Percentiles rank a stretch among this genome's conserved stretches.
Conservation (phyloP, 2,113 vertebrate species). For the Barbus barbus region DNA sequence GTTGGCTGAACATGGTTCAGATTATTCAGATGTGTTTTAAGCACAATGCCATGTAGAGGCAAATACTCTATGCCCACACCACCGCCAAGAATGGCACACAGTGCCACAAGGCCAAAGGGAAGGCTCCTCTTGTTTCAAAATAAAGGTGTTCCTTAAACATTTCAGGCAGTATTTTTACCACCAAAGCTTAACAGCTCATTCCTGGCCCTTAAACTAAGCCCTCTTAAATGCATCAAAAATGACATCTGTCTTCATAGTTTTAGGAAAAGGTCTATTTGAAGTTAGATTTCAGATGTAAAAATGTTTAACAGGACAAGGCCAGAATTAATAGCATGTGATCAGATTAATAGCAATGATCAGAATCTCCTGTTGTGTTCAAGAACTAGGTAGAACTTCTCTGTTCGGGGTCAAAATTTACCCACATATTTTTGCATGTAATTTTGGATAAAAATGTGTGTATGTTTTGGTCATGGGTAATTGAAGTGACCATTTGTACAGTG, state of each 20-base stretch:
- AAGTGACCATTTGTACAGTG: background rate
- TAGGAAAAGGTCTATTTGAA: background rate
- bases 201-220: slow-evolving; percentile 12
- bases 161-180: slow-evolving; percentile 89
- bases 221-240: slow-evolving; percentile 35
- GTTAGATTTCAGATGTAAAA: background rate
- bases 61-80: slow-evolving; percentile 93
- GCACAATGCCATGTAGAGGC: slow-evolving; percentile 96
- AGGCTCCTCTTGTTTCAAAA: slow-evolving; percentile 79
- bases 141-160: slow-evolving; percentile 80
- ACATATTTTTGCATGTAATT: background rate
- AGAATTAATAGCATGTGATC: background rate
- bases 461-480: background rate
- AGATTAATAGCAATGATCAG: no score
- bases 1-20: slow-evolving; percentile 99
- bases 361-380: background rate
- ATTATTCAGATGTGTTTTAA: slow-evolving; percentile 93
- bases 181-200: slow-evolving; percentile 62
- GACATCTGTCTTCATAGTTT: slow-evolving; percentile 5
- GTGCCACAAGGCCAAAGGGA: slow-evolving; percentile 88
- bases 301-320: background rate
- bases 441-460: no score
- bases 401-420: background rate
- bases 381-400: background rate
- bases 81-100: slow-evolving; percentile 84